Percentiles rank a stretch among this genome's conserved stretches.
These are phyloP conservation scores for Nephrotoma guestfalica DNA, from an alignment of 2,888 invertebrate species.

Conservation along the genomic window DNA sequence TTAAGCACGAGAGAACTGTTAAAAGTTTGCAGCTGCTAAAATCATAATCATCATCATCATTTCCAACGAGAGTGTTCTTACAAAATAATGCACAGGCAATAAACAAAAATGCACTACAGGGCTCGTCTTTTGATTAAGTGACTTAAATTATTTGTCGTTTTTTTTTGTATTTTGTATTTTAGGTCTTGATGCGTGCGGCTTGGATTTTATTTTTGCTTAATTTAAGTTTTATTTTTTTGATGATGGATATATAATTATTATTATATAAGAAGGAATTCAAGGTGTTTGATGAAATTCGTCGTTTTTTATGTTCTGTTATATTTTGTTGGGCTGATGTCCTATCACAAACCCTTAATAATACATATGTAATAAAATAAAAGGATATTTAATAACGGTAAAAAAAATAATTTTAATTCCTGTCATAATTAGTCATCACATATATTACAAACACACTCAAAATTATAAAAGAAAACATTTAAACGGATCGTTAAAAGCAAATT, in stretches of 20 bases:
- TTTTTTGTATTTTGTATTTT: neutral
- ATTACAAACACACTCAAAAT: neutral
- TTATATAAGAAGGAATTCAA: neutral
- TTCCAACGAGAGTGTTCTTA: neutral
- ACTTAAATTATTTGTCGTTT: neutral
- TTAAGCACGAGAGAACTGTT: neutral
- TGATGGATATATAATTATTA: neutral
- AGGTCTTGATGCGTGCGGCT: neutral
- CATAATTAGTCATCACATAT: neutral
- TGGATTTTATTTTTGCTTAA: neutral
- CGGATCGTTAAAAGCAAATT: neutral
- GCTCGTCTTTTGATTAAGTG: neutral
- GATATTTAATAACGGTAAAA: neutral
- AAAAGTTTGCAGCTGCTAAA: neutral
- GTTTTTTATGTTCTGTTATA: neutral
- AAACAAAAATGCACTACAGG: neutral
- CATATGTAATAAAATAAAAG: neutral
- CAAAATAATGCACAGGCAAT: neutral
- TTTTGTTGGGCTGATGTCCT: neutral
- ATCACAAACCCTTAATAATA: neutral
- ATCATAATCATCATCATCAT: neutral
- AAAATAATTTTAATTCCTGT: neutral
- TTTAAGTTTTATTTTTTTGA: neutral
- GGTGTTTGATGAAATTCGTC: neutral
- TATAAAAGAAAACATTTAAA: neutral